A percentile compares a stretch with the other conserved stretches of the same genome.
phyloP scores from a whole-genome alignment of 2,113 vertebrate species.

The Chaetorhynchus papuensis region DNA sequence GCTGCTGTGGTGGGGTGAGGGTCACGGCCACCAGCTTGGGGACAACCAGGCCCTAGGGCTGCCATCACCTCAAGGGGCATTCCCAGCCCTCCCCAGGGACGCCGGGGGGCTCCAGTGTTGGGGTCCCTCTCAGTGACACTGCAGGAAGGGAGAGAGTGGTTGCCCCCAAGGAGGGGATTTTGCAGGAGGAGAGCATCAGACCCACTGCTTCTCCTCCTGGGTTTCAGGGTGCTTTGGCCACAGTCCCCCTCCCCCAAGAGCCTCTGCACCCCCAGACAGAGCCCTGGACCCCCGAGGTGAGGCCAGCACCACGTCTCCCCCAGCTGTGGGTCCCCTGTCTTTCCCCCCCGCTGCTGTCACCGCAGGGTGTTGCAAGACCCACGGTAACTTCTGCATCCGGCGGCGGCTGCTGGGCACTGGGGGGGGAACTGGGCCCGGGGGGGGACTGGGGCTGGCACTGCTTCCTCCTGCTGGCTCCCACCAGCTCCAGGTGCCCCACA shows the following conservation, averaged over 20 bases:
- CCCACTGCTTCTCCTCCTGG: not conserved
- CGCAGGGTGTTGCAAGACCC: not conserved
- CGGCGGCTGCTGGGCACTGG: not conserved
- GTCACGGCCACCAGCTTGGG: not conserved
- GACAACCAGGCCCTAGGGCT: not conserved
- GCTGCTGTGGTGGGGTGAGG: not conserved
- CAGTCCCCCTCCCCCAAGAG: rapidly evolving
- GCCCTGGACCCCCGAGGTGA: not conserved
- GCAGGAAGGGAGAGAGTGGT: not conserved
- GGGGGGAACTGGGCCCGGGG: rapidly evolving
- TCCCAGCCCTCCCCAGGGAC: not conserved
- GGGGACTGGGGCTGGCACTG: not conserved
- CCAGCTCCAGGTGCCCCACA: not conserved
- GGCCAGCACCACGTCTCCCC: not conserved
- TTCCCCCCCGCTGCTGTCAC: rapidly evolving
- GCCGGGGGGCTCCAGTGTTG: rapidly evolving
- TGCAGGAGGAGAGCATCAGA: not conserved
- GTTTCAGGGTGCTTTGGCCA: not conserved
- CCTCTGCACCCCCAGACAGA: not conserved
- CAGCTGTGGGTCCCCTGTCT: not conserved
- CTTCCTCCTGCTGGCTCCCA: not conserved
- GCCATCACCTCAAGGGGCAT: not conserved
- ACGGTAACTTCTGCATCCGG: not conserved
- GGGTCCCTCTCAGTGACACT: not conserved
- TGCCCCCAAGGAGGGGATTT: not conserved